Conservation (phyloP, 1,140 invertebrate genomes). For the Eumaeus atala region DNA sequence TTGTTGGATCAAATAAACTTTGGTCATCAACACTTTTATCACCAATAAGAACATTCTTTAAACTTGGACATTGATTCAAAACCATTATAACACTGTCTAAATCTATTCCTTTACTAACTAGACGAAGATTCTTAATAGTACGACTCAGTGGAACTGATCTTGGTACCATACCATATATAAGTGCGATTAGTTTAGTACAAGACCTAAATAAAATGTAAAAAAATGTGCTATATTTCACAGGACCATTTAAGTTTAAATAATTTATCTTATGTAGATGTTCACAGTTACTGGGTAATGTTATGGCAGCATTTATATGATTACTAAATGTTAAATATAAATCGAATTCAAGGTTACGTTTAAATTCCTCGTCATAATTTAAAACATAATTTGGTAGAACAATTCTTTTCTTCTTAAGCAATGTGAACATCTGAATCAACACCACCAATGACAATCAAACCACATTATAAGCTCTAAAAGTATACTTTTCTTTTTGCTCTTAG, state of each 20-base stretch:
- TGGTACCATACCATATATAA: conserved; percentile 24
- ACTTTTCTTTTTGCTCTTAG: too few species aligned
- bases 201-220: conserved; percentile 43
- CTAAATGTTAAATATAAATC: conserved; percentile 34
- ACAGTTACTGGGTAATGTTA: conserved; percentile 25
- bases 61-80: conserved; percentile 36
- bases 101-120: conserved; percentile 40
- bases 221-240: conserved; percentile 35
- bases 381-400: conserved; percentile 18
- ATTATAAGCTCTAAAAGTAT: too few species aligned
- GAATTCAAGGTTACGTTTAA: conserved; percentile 29
- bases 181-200: conserved; percentile 39
- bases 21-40: conserved; percentile 22
- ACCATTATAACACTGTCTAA: conserved; percentile 34
- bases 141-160: conserved; percentile 29
- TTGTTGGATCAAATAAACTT: conserved; percentile 28
- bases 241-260: conserved; percentile 41
- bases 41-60: conserved; percentile 49
- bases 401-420: conserved; percentile 33
- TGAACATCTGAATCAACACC: background rate
- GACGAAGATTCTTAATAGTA: conserved; percentile 40
- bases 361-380: conserved; percentile 37
- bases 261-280: conserved; percentile 44
- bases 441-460: too few species aligned
- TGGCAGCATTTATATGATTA: conserved; percentile 19